Evolutionary conservation across 2,797 vertebrate genomes (phyloP), one percentile per base, ranked within the genome.

Genomic region (Propithecus perrieri): DNA sequence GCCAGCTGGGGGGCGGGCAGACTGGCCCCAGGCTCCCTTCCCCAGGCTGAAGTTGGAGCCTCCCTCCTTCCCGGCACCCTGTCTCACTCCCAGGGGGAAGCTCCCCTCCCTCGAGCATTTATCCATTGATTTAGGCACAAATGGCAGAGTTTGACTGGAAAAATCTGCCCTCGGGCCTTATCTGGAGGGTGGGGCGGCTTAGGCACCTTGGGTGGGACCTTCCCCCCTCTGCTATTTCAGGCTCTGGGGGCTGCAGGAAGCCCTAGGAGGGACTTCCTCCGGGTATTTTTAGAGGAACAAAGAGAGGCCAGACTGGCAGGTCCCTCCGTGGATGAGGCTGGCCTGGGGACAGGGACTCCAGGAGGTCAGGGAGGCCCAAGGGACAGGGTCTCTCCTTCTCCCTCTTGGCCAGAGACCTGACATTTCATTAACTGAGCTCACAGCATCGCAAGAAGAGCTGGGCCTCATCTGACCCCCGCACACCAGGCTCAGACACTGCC

Each of bases 261-360:
- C 97, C 85, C 1, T 33, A 0, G 98, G 98, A 98, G 96, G 93
- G 90, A 97, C 98, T 99, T 99, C 98, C 98, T 98, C 94, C 90
- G 81, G 0, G 75, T 98, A 98, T 98, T 98, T 99, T 98, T 98
- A 98, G 98, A 97, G 96, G 8, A 98, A 97, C 96, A 98, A 98
- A 98, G 92, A 10, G 80, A 78, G 92, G 67, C 67, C 4, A 0
- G 0, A 61, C 61, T 55, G 67, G 67, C 57, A 79, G 61, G 81
- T 81, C 53, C 50, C 59, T 71, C 55, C 33, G 28, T 87, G 76
- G 50, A 72, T 11, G 59, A 78, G 35, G 43, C 53, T 63, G 50
- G 74, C 35, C 69, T 69, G 86, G 59, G 65, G 83, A 85, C 20
- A 30, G 91, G 59, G 87, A 59, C 30, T 72, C 63, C 35, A 76